phyloP scores from a whole-genome alignment of 2,113 vertebrate genomes.

The Corvus moneduloides region DNA sequence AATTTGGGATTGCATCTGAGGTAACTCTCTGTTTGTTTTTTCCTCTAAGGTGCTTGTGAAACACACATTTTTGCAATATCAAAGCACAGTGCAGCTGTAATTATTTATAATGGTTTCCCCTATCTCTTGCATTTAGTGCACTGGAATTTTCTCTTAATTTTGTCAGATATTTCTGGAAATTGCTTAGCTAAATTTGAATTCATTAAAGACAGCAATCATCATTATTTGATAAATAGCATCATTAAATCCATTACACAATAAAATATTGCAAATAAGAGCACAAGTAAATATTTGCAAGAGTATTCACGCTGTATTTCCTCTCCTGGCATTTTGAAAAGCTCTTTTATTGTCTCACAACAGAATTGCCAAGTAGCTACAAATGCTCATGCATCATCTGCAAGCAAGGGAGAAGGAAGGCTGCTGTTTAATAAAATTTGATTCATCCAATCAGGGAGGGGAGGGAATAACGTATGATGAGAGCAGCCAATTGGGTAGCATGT shows the following conservation, averaged over 20 bases:
- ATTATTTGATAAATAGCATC: conserved; percentile 57
- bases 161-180: conserved; percentile 45
- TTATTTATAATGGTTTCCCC: background rate
- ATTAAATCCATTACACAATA: conserved; percentile 49
- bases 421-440: conserved; percentile 1
- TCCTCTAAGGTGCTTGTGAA: background rate
- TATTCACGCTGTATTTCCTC: conserved; percentile 42
- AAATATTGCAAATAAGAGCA: conserved; percentile 28
- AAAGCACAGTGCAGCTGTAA: background rate
- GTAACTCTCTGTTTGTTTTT: background rate
- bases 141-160: conserved; percentile 35
- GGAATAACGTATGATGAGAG: background rate
- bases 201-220: conserved; percentile 19
- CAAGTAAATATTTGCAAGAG: conserved; percentile 55
- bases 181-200: conserved; percentile 17
- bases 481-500: background rate
- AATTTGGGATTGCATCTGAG: background rate
- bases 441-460: background rate
- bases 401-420: conserved; percentile 4
- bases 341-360: conserved; percentile 52
- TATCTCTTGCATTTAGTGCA: background rate
- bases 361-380: conserved; percentile 51
- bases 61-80: background rate
- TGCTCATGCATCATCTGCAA: conserved; percentile 41
- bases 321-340: conserved; percentile 49